A percentile compares a stretch with the other conserved stretches of the same genome.
These are phyloP conservation scores for Caerostris extrusa DNA, from an alignment of 1,140 invertebrate genomes.

Conservation along the genomic window DNA sequence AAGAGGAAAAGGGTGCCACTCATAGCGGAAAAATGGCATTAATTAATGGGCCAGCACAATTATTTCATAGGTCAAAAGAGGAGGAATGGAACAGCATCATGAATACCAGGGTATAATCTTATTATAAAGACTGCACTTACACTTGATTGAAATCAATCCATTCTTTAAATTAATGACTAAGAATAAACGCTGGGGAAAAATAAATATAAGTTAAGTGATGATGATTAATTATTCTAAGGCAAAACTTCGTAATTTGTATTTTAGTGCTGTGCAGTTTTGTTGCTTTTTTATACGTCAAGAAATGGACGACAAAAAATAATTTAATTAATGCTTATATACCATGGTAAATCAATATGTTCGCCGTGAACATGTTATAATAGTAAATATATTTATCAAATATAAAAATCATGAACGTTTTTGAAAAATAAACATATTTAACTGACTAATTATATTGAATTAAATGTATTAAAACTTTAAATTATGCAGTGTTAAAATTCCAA, in stretches of 20 bases:
- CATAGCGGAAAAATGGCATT: constrained; percentile 16
- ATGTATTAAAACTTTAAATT: too few relatives aligned
- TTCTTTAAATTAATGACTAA: background rate
- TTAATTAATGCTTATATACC: too few relatives aligned
- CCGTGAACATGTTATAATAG: too few relatives aligned
- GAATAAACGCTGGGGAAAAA: background rate
- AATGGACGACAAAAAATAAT: too few relatives aligned
- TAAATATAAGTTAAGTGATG: background rate
- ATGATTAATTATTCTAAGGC: background rate
- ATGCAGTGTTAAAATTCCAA: too few relatives aligned
- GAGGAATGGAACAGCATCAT: background rate
- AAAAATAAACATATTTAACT: too few relatives aligned
- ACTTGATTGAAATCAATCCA: constrained; percentile 21
- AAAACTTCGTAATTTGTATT: background rate
- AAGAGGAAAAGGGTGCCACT: background rate
- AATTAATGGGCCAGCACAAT: background rate
- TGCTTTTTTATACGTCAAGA: too few relatives aligned
- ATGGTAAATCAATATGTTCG: too few relatives aligned
- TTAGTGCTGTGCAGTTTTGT: too few relatives aligned
- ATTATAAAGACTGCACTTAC: constrained; percentile 13
- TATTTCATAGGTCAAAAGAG: constrained; percentile 18
- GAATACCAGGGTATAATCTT: constrained; percentile 4
- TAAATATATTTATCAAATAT: too few relatives aligned
- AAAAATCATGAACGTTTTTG: too few relatives aligned
- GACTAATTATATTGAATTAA: too few relatives aligned